A percentile compares a stretch with the other conserved stretches of the same genome.
phyloP scores from a whole-genome alignment of 92 coral and sea anemone genomes.

The Epizoanthus stellaris region DNA sequence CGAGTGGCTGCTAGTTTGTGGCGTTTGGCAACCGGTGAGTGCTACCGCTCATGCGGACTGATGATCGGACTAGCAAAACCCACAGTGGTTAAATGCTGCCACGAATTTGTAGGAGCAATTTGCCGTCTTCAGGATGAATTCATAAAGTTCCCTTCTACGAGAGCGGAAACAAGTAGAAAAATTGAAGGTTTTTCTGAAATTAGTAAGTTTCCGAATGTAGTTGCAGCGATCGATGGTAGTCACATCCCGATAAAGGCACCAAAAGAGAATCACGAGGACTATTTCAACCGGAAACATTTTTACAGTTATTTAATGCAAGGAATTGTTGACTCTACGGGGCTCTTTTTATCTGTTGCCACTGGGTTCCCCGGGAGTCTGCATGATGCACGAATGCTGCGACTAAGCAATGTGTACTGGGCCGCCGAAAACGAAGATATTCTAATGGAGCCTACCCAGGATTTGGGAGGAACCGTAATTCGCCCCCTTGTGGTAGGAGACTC shows the following conservation, averaged over 20 bases:
- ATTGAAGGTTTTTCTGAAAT: constrained; percentile 44
- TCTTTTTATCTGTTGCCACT: constrained; percentile 52
- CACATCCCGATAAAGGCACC: no score
- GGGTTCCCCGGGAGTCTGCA: constrained; percentile 18
- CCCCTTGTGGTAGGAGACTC: constrained; percentile 55
- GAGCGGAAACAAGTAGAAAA: constrained; percentile 51
- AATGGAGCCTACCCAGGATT: constrained; percentile 52
- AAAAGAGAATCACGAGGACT: no score
- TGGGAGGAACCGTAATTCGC: constrained; percentile 45
- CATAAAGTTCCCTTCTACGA: constrained; percentile 47
- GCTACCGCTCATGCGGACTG: no score
- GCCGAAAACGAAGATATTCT: constrained; percentile 55
- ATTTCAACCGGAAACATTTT: no score
- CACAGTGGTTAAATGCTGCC: no score
- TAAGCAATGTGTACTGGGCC: constrained; percentile 44
- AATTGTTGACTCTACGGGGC: constrained; percentile 52
- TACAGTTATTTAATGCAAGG: constrained; percentile 44
- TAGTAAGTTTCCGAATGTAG: constrained; percentile 57
- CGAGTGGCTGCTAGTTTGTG: no score
- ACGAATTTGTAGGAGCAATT: background rate
- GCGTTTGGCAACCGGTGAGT: no score
- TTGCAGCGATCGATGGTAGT: constrained; percentile 21
- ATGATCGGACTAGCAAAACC: no score
- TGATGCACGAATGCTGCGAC: constrained; percentile 55
- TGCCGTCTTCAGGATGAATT: constrained; percentile 47